Conservation (phyloP, 2,113 vertebrate species). For the Neogobius melanostomus region DNA sequence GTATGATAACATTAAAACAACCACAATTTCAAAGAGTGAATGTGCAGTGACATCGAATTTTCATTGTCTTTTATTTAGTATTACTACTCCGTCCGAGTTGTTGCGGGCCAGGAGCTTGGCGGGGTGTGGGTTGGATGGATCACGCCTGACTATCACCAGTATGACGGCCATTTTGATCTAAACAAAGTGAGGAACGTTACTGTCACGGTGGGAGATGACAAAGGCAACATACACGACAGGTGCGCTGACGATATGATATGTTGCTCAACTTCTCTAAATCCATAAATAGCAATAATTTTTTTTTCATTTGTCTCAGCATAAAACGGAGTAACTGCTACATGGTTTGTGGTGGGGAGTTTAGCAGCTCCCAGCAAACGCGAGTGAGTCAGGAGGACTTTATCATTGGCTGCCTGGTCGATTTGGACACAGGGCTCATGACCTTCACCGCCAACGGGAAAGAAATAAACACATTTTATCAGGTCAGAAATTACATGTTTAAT, state of each 20-base stretch:
- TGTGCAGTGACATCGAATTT: too few relatives aligned
- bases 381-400: constrained; percentile 89
- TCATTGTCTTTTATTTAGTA: constrained; percentile 72
- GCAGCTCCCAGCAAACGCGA: constrained; percentile 85
- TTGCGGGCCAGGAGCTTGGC: constrained; percentile 88
- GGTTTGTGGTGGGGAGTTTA: constrained; percentile 93
- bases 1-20: constrained; percentile 56
- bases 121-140: constrained; percentile 92
- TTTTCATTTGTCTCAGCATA: constrained; percentile 72
- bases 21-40: too few relatives aligned
- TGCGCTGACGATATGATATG: constrained; percentile 32
- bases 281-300: background rate
- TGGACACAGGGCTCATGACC: constrained; percentile 94
- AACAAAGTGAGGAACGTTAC: constrained; percentile 88
- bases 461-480: constrained; percentile 96
- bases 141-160: constrained; percentile 91
- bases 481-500: constrained; percentile 35
- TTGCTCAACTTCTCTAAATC: background rate
- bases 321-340: constrained; percentile 96
- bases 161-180: constrained; percentile 87
- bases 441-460: constrained; percentile 93
- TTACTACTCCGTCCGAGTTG: constrained; percentile 88
- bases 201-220: constrained; percentile 89
- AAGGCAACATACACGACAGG: constrained; percentile 92
- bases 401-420: constrained; percentile 90